Percentiles rank a stretch among this genome's conserved stretches.
Evolutionary conservation across 2,113 vertebrate genomes (phyloP).

Genomic region (Tapirus terrestris): DNA sequence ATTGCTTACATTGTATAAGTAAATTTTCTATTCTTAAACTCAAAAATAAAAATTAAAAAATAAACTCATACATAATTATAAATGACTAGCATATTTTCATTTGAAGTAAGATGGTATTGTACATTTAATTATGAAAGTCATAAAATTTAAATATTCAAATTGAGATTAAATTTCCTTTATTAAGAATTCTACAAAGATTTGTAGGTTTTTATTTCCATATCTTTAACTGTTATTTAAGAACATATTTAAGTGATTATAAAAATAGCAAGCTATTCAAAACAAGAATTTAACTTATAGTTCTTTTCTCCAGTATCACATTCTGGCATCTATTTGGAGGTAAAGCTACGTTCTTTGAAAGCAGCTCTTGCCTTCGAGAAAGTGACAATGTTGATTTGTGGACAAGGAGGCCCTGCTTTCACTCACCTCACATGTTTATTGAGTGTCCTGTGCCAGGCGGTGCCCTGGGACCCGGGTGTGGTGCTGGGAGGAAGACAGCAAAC

Average conservation of each 20-base stretch:
- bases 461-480: fast-evolving
- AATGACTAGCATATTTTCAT: neutral
- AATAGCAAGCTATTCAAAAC: neutral
- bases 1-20: neutral
- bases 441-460: fast-evolving
- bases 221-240: neutral
- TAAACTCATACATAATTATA: neutral
- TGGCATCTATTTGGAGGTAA: neutral
- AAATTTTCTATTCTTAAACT: neutral
- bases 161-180: neutral
- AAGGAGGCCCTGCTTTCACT: too few relatives aligned
- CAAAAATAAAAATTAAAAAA: neutral
- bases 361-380: neutral
- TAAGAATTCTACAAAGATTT: neutral
- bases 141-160: neutral
- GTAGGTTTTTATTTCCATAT: neutral
- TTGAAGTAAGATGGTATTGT: neutral
- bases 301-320: neutral
- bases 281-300: neutral
- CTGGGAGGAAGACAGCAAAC: too few relatives aligned
- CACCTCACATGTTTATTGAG: fast-evolving
- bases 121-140: neutral
- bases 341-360: neutral
- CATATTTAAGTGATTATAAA: neutral
- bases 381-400: fast-evolving